phyloP scores from a whole-genome alignment of 2,113 vertebrate species.

The Cisticola juncidis region DNA sequence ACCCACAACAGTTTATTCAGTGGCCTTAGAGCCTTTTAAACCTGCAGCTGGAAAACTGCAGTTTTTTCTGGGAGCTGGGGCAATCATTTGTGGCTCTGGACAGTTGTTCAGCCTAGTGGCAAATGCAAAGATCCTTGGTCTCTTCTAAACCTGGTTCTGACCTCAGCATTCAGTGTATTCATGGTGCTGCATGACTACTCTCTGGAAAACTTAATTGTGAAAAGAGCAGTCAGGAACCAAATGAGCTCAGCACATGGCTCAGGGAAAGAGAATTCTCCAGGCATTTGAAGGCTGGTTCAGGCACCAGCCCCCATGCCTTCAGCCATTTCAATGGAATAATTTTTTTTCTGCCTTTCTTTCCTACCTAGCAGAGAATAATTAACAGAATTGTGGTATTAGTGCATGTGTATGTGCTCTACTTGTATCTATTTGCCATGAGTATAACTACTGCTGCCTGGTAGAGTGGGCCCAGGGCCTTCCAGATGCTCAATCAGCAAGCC shows the following conservation, averaged over 20 bases:
- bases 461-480: not conserved
- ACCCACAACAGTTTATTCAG: not conserved
- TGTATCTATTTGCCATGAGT: not conserved
- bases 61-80: not conserved
- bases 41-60: not conserved
- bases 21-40: not conserved
- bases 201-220: not conserved
- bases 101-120: not conserved
- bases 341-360: not conserved
- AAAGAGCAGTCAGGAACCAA: not conserved
- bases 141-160: constrained; percentile 13
- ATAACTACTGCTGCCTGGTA: not conserved
- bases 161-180: not conserved
- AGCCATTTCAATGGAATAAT: not conserved
- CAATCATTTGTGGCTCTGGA: not conserved
- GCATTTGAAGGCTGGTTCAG: not conserved
- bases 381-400: not conserved
- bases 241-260: not conserved
- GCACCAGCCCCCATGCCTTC: not conserved
- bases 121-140: not conserved
- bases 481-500: not conserved
- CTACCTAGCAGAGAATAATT: not conserved
- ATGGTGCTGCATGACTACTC: not conserved
- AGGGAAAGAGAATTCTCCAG: not conserved
- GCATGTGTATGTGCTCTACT: not conserved